Evolutionary conservation across 1,140 invertebrate species (phyloP).

Genomic region (Drosophila cardini): DNA sequence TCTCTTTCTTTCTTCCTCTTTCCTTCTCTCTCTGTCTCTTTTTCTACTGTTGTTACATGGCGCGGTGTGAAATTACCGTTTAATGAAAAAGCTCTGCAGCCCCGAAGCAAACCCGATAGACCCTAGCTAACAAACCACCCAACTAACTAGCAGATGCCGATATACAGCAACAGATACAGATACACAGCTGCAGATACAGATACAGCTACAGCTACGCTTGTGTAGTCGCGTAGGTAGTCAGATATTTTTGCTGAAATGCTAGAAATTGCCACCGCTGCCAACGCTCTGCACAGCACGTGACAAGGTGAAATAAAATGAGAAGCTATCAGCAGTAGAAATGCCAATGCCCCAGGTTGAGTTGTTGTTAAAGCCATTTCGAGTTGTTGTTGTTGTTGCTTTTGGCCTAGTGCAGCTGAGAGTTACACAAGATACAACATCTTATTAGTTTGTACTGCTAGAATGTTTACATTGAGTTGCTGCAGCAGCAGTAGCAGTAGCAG

Average conservation of each 20-base stretch:
- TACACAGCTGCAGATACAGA: constrained; percentile 30
- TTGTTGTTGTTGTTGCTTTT: constrained; percentile 18
- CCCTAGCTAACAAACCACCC: constrained; percentile 22
- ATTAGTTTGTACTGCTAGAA: constrained; percentile 72
- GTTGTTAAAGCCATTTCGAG: constrained; percentile 21
- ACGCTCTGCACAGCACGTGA: constrained; percentile 70
- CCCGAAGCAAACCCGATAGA: constrained; percentile 10
- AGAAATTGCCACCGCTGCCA: constrained; percentile 73
- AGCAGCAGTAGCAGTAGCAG: constrained; percentile 13
- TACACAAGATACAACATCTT: constrained; percentile 72
- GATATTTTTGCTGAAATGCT: constrained; percentile 79
- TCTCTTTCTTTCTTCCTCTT: background rate
- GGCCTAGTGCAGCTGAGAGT: constrained; percentile 28
- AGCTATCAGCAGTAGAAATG: constrained; percentile 61
- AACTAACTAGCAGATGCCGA: constrained; percentile 21
- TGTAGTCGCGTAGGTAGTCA: constrained; percentile 68
- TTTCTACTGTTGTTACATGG: constrained; percentile 23
- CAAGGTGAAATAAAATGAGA: constrained; percentile 81
- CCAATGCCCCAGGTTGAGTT: constrained; percentile 28
- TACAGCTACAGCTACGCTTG: constrained; percentile 31
- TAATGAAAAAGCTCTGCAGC: constrained; percentile 67
- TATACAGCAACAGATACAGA: constrained; percentile 21
- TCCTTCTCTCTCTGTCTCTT: background rate
- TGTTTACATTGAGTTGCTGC: constrained; percentile 46
- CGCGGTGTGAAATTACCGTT: constrained; percentile 78